These are phyloP conservation scores for Sinopyrophorus schimmeli DNA, from an alignment of 2,888 invertebrate species.

Conservation along the genomic window DNA sequence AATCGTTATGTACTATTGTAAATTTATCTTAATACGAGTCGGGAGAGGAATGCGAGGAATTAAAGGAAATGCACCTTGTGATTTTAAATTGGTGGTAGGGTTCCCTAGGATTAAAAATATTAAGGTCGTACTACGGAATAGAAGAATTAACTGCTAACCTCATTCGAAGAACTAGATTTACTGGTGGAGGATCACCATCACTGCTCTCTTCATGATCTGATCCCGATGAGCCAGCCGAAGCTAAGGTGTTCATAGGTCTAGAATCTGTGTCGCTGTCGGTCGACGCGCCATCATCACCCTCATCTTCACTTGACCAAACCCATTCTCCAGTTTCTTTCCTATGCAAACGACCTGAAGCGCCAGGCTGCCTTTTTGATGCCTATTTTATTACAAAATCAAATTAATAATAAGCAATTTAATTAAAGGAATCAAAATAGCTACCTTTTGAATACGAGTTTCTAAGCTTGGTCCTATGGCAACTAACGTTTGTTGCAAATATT, in stretches of 20 bases:
- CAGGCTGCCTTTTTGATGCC: conserved; percentile 80
- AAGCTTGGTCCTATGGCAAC: conserved; percentile 85
- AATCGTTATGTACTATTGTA: not conserved
- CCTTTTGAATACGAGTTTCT: conserved; percentile 90
- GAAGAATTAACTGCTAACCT: conserved; percentile 59
- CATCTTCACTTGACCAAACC: conserved; percentile 97
- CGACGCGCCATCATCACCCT: conserved; percentile 69
- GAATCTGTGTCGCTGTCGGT: conserved; percentile 60
- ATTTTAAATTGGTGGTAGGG: conserved; percentile 40
- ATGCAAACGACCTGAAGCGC: conserved; percentile 82
- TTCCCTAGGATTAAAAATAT: conserved; percentile 35
- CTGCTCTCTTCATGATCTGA: conserved; percentile 56
- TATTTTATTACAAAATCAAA: conserved; percentile 36
- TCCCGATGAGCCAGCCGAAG: conserved; percentile 52
- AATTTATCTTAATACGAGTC: not conserved
- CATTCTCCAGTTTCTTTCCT: conserved; percentile 96
- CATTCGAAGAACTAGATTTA: conserved; percentile 88
- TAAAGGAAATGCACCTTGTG: conserved; percentile 36
- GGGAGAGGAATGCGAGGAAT: not conserved
- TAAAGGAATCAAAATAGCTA: conserved; percentile 46
- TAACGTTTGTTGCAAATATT: conserved; percentile 82
- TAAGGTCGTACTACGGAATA: not conserved
- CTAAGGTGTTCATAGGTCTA: conserved; percentile 56
- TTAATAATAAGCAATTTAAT: not conserved
- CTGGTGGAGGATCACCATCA: conserved; percentile 57